A percentile compares a stretch with the other conserved stretches of the same genome.
Conservation (phyloP, 92 coral and sea anemone genomes). For the Ricordea florida region DNA sequence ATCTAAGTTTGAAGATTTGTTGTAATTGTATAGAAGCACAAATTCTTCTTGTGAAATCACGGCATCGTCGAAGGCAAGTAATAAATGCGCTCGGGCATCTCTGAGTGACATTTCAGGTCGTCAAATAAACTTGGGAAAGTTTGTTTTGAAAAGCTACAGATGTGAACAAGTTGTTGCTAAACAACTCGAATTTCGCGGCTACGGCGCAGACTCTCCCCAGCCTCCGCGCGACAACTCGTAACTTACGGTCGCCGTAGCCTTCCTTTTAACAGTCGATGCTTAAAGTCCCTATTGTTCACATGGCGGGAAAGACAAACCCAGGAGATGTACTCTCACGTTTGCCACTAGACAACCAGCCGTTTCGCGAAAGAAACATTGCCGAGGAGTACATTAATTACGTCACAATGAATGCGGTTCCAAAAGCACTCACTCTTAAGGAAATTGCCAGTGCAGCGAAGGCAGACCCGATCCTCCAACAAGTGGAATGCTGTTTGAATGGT, state of each 20-base stretch:
- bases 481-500: constrained; percentile 11
- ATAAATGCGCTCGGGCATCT: constrained; percentile 48
- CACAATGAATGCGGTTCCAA: too few species aligned
- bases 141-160: constrained; percentile 10
- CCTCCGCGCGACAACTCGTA: constrained; percentile 15
- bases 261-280: constrained; percentile 38
- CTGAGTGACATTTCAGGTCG: constrained; percentile 50
- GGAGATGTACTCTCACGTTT: constrained; percentile 14
- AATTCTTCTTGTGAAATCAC: constrained; percentile 59
- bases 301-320: too few species aligned
- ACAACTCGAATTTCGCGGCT: constrained; percentile 44
- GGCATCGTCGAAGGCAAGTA: constrained; percentile 45
- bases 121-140: too few species aligned
- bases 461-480: too few species aligned
- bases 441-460: too few species aligned
- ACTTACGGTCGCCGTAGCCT: constrained; percentile 39
- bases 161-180: constrained; percentile 36
- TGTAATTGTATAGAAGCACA: constrained; percentile 35
- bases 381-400: constrained; percentile 35
- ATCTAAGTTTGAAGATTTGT: constrained; percentile 59
- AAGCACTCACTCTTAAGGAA: not conserved
- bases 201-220: constrained; percentile 48
- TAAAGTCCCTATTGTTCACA: constrained; percentile 25
- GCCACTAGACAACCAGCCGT: constrained; percentile 20
- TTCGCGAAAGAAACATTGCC: constrained; percentile 10